These are phyloP conservation scores for Syngnathus typhle DNA, from an alignment of 2,113 vertebrate genomes.

Conservation along the genomic window DNA sequence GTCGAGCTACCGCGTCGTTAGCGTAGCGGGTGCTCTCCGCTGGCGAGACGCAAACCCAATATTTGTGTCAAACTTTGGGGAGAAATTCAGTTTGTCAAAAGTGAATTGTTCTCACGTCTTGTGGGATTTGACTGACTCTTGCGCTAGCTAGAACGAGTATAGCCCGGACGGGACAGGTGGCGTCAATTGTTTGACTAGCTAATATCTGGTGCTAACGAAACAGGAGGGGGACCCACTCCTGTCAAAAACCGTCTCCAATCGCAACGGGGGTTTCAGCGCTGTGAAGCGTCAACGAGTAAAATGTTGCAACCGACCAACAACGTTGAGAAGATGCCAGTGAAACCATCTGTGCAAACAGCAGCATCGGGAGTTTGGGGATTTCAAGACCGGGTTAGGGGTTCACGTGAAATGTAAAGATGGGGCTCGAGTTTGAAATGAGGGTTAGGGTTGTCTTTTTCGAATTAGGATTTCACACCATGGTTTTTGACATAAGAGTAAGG, in stretches of 20 bases:
- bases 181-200: background rate
- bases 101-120: no score
- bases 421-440: no score
- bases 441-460: background rate
- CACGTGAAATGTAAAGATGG: background rate
- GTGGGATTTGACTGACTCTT: no score
- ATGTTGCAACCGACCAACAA: background rate
- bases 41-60: no score
- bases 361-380: background rate
- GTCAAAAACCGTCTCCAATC: background rate
- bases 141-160: background rate
- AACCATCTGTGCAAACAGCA: background rate
- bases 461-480: background rate
- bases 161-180: background rate
- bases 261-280: background rate
- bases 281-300: background rate
- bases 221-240: background rate
- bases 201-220: background rate
- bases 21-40: background rate
- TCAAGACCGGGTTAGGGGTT: background rate
- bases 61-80: no score
- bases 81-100: no score
- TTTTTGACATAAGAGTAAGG: no score
- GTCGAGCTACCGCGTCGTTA: background rate
- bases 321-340: background rate